phyloP scores from a whole-genome alignment of 2,888 invertebrate species.

The Trilocha varians region DNA sequence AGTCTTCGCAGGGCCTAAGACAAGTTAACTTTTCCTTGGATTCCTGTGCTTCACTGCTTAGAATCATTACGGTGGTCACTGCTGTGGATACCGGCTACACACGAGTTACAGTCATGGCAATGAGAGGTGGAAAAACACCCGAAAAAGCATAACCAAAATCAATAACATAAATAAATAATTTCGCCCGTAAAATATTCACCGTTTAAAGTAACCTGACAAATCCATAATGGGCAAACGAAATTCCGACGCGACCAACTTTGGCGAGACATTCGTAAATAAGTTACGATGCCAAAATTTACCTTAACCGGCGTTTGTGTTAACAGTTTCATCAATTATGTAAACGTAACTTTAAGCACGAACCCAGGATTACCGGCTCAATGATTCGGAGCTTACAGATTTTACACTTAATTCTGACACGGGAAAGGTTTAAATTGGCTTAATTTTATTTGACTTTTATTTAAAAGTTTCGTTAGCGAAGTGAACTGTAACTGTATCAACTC shows the following conservation, averaged over 20 bases:
- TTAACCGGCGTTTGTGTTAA: constrained; percentile 18
- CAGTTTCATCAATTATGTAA: constrained; percentile 21
- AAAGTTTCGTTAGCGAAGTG: background rate
- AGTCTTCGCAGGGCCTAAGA: too few relatives aligned
- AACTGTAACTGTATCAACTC: too few relatives aligned
- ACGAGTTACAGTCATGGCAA: too few relatives aligned
- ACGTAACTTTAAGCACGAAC: constrained; percentile 25
- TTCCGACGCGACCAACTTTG: background rate
- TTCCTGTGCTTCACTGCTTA: too few relatives aligned
- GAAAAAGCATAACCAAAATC: too few relatives aligned
- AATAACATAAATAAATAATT: too few relatives aligned
- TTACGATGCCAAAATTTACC: constrained; percentile 14
- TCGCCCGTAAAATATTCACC: background rate
- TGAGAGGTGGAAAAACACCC: too few relatives aligned
- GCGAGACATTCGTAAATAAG: constrained; percentile 6
- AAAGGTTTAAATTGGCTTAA: background rate
- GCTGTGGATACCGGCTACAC: too few relatives aligned
- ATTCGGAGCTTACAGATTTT: constrained; percentile 6
- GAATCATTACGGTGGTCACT: too few relatives aligned
- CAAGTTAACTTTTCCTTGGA: too few relatives aligned
- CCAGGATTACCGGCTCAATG: constrained; percentile 23
- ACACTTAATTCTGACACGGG: background rate
- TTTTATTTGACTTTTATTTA: background rate
- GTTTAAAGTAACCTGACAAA: background rate
- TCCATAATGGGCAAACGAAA: background rate